Evolutionary conservation across 2,888 invertebrate species (phyloP).

Genomic region (Clistopyga incitator): DNA sequence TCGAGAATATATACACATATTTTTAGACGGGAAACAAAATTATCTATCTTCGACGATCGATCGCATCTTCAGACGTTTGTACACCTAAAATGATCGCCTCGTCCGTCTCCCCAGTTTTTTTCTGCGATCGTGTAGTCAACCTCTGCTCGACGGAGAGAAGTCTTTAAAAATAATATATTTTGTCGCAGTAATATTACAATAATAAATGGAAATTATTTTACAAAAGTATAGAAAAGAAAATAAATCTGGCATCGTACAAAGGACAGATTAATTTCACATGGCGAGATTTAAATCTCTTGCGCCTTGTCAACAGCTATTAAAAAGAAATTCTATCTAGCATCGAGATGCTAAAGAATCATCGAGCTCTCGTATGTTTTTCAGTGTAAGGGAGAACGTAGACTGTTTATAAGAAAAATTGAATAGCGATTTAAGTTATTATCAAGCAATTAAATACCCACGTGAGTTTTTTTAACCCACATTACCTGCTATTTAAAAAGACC

Average conservation of each 20-base stretch:
- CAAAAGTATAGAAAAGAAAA: conserved; percentile 47
- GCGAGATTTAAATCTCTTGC: not conserved
- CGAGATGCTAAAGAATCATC: conserved; percentile 4
- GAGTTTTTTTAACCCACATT: not conserved
- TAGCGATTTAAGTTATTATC: not conserved
- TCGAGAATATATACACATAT: conserved; percentile 14
- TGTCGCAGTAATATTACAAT: not conserved
- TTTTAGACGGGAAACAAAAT: not conserved
- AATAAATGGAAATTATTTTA: conserved; percentile 26
- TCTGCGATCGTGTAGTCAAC: not conserved
- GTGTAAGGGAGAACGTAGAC: not conserved
- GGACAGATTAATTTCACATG: not conserved
- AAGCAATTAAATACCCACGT: not conserved
- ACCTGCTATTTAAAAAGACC: not conserved
- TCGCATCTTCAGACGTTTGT: not conserved
- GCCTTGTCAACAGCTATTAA: conserved; percentile 30
- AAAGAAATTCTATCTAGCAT: conserved; percentile 16
- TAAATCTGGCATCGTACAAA: conserved; percentile 11
- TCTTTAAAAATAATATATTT: not conserved
- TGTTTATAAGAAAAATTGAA: not conserved
- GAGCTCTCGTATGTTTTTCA: conserved; percentile 1
- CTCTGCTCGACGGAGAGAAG: not conserved
- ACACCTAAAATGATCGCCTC: conserved; percentile 20
- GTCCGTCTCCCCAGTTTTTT: conserved; percentile 4
- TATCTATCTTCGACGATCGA: conserved; percentile 7